Evolutionary conservation across 2,113 vertebrate species (phyloP).

Genomic region (Rallus limicola): DNA sequence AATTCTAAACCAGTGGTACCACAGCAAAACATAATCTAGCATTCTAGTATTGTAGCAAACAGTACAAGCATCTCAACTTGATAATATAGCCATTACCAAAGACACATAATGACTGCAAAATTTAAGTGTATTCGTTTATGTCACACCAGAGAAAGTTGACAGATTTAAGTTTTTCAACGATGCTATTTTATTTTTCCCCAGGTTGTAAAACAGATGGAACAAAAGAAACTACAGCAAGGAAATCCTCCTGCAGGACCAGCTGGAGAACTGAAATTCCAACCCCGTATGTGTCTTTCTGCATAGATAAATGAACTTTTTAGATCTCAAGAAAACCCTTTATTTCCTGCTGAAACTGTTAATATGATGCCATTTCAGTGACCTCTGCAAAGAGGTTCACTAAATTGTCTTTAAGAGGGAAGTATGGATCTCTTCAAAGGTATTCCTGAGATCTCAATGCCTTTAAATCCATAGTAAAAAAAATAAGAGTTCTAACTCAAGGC

Average conservation of each 20-base stretch:
- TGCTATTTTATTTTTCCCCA: conserved; percentile 41
- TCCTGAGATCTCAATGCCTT: neutral
- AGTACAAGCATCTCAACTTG: neutral
- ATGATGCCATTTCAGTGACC: neutral
- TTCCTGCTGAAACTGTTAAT: neutral
- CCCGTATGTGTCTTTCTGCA: conserved; percentile 69
- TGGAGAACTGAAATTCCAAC: conserved; percentile 77
- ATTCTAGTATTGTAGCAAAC: neutral
- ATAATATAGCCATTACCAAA: neutral
- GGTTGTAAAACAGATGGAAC: conserved; percentile 94
- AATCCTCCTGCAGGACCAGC: conserved; percentile 78
- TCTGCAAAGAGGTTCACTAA: neutral
- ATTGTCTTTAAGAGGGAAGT: neutral
- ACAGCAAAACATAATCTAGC: neutral
- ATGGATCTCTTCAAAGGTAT: neutral
- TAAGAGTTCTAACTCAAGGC: neutral
- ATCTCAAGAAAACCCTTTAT: too few relatives aligned
- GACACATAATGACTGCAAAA: neutral
- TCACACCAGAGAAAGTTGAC: neutral
- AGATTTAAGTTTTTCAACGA: neutral
- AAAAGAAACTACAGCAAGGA: conserved; percentile 85
- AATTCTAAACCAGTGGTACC: neutral
- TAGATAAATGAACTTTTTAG: neutral
- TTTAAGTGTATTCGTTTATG: neutral
- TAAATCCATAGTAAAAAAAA: neutral